Evolutionary conservation across 2,888 invertebrate species (phyloP).

Genomic region (Lasius fuliginosus): DNA sequence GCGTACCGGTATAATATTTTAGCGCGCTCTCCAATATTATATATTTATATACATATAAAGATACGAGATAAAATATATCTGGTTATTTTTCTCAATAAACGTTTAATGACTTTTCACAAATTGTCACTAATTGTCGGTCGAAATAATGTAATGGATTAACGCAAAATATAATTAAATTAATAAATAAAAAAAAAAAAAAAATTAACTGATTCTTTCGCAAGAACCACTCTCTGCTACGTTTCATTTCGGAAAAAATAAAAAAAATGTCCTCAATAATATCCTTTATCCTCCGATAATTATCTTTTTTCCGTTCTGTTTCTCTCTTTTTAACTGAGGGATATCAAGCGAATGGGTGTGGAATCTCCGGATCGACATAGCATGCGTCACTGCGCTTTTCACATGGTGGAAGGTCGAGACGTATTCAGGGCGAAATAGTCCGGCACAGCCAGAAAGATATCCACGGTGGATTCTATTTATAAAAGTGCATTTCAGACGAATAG

Average conservation of each 20-base stretch:
- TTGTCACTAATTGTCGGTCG: neutral
- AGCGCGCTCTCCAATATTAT: no score
- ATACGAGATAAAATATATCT: neutral
- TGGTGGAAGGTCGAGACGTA: constrained; percentile 52
- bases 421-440: constrained; percentile 43
- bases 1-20: neutral
- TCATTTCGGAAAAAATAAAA: neutral
- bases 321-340: neutral
- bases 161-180: neutral
- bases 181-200: no score
- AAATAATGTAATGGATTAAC: neutral
- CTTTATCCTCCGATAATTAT: neutral
- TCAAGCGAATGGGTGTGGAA: constrained; percentile 2
- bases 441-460: constrained; percentile 46
- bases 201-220: neutral
- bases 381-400: constrained; percentile 45
- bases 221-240: neutral
- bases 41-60: no score
- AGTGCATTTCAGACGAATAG: constrained; percentile 76
- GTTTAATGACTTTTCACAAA: neutral
- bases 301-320: neutral
- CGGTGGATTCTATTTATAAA: constrained; percentile 75
- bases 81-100: neutral
- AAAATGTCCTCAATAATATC: no score
- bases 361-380: constrained; percentile 27